A percentile compares a stretch with the other conserved stretches of the same genome.
phyloP scores from a whole-genome alignment of 2,113 vertebrate genomes.

The Mirza zaza region DNA sequence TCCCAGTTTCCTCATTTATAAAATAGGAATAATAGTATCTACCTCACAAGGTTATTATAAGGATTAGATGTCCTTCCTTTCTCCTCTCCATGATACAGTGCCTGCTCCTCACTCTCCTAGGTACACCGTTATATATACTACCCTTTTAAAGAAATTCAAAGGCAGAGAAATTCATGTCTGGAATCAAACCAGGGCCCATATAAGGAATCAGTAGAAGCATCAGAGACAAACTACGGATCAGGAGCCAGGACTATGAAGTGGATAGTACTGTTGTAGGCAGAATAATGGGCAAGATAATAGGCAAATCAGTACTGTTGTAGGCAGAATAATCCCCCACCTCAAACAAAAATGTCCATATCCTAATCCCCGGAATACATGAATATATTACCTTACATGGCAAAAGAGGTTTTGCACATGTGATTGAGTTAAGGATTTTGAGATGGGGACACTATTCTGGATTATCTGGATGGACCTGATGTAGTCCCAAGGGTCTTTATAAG shows the following conservation, averaged over 20 bases:
- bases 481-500: neutral
- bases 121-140: neutral
- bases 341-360: neutral
- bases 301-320: neutral
- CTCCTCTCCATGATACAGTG: neutral
- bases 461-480: neutral
- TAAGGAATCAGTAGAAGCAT: neutral
- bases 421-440: neutral
- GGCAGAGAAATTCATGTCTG: neutral
- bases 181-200: neutral
- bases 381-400: neutral
- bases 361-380: neutral
- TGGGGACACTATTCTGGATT: neutral
- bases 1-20: neutral
- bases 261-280: neutral
- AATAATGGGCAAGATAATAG: too few species aligned
- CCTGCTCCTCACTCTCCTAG: neutral
- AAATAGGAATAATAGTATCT: neutral
- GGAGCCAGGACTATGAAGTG: neutral
- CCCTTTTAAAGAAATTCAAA: neutral
- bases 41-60: slow-evolving; percentile 18
- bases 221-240: neutral
- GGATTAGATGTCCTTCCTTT: neutral
- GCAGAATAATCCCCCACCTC: neutral
- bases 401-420: neutral